phyloP scores from a whole-genome alignment of 1,140 invertebrate genomes.

The Chionoecetes opilio region DNA sequence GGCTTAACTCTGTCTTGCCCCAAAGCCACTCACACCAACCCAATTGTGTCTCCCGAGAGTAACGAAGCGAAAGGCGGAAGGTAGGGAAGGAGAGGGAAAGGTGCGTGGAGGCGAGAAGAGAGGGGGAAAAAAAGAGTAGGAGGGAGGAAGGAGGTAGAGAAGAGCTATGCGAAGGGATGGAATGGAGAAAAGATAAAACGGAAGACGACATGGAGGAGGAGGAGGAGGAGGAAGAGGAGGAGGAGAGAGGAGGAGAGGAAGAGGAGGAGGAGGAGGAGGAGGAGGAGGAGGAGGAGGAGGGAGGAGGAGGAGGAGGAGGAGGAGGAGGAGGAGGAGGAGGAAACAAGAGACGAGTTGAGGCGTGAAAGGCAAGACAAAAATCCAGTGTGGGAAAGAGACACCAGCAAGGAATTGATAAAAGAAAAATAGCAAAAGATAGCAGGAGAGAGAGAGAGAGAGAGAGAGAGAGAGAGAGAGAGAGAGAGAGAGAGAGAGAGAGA shows the following conservation, averaged over 20 bases:
- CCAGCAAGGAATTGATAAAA: too few relatives aligned
- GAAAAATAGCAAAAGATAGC: not conserved
- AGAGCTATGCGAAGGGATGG: not conserved
- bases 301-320: not conserved
- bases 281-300: not conserved
- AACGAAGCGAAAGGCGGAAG: conserved; percentile 12
- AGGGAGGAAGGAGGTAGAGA: not conserved
- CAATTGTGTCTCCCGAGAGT: conserved; percentile 18
- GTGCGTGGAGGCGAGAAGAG: not conserved
- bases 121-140: not conserved
- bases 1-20: not conserved
- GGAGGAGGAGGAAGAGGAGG: not conserved
- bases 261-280: not conserved
- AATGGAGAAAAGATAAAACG: not conserved
- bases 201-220: not conserved
- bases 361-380: not conserved
- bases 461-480: too few relatives aligned
- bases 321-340: not conserved
- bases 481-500: too few relatives aligned
- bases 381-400: not conserved
- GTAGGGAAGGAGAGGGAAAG: not conserved
- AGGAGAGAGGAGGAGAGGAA: not conserved
- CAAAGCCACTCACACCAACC: conserved; percentile 25
- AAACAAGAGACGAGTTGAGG: too few relatives aligned
- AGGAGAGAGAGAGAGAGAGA: not conserved